Evolutionary conservation across 1,140 invertebrate genomes (phyloP).

Genomic region (Wiebesia pumilae): DNA sequence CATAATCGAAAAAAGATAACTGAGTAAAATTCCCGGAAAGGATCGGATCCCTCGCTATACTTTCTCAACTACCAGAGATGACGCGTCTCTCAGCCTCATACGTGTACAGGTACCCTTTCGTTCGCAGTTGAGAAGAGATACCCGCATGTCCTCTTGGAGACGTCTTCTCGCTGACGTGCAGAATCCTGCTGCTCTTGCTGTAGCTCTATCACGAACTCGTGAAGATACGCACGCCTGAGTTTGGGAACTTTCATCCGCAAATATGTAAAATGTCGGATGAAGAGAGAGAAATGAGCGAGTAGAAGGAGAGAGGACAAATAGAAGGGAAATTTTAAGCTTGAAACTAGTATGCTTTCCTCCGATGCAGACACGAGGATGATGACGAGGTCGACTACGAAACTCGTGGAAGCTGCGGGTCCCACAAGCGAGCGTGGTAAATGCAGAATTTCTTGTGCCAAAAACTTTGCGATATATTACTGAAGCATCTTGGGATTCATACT

Average conservation of each 20-base stretch:
- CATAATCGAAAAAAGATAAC: not conserved
- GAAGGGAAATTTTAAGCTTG: not conserved
- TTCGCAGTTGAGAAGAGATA: not conserved
- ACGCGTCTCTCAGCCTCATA: not conserved
- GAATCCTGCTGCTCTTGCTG: not conserved
- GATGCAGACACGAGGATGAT: not conserved
- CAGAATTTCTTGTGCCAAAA: slow-evolving; percentile 50
- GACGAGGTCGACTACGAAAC: slow-evolving; percentile 1
- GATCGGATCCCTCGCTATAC: not conserved
- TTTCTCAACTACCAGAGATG: not conserved
- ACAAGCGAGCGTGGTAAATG: slow-evolving; percentile 14
- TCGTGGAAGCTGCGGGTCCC: slow-evolving; percentile 22
- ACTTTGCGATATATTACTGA: slow-evolving; percentile 48
- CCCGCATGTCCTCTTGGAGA: slow-evolving; percentile 36
- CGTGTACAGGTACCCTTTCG: not conserved
- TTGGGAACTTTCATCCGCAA: slow-evolving; percentile 51
- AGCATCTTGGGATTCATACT: slow-evolving; percentile 27
- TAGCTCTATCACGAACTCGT: slow-evolving; percentile 9
- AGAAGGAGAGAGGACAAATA: not conserved
- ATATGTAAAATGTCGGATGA: slow-evolving; percentile 50
- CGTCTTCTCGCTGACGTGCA: slow-evolving; percentile 35
- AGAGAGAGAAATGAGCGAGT: not conserved
- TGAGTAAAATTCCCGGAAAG: not conserved
- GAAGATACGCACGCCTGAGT: slow-evolving; percentile 30
- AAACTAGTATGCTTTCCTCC: slow-evolving; percentile 12